Conservation (phyloP, 30 jellyfish, hydroid and myxozoan genomes). For the Cassiopea xamachana region DNA sequence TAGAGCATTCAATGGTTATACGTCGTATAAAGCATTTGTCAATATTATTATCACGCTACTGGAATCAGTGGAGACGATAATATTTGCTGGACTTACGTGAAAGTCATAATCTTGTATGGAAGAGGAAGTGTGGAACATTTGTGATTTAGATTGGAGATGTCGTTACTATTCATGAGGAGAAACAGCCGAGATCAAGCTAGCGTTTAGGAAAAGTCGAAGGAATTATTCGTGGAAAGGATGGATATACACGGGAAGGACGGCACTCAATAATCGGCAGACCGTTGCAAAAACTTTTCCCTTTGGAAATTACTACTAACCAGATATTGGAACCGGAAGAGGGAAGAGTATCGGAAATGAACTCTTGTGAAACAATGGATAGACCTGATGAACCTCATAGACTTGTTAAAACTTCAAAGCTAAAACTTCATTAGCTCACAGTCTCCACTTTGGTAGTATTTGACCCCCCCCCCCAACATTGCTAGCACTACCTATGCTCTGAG, state of each 20-base stretch:
- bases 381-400: background rate
- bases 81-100: background rate
- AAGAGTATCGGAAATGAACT: too few species aligned
- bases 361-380: background rate
- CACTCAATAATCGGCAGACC: background rate
- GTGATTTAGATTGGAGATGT: constrained; percentile 4
- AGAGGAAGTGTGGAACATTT: background rate
- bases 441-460: too few species aligned
- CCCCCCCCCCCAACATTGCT: too few species aligned
- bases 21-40: constrained; percentile 1
- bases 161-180: constrained; percentile 13
- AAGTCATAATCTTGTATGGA: background rate
- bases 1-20: too few species aligned
- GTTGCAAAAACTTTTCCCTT: background rate
- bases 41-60: constrained; percentile 7
- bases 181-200: background rate
- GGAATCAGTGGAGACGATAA: background rate
- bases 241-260: background rate
- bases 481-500: too few species aligned
- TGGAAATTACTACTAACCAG: background rate
- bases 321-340: background rate
- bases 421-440: too few species aligned
- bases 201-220: constrained; percentile 7
- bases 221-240: constrained; percentile 24
- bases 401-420: background rate